These are phyloP conservation scores for Limnodromus scolopaceus DNA, from an alignment of 2,797 vertebrate species.

Conservation along the genomic window DNA sequence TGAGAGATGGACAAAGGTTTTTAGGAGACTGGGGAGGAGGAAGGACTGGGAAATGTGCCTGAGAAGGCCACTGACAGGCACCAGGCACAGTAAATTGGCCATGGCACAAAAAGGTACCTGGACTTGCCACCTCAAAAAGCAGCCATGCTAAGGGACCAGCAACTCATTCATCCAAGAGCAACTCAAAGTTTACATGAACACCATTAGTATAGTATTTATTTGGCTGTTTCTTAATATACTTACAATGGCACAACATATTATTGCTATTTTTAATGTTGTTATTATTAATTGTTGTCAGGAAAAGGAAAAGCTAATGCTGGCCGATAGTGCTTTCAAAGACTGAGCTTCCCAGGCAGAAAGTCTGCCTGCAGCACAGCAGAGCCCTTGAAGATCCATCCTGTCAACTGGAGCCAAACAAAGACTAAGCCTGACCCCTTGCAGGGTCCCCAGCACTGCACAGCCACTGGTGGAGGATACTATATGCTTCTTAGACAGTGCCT, in stretches of 20 bases:
- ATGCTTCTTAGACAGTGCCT: background rate
- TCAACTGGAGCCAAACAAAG: accelerated
- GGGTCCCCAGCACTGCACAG: background rate
- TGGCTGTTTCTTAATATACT: background rate
- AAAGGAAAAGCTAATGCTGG: background rate
- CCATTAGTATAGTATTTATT: background rate
- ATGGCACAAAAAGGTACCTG: background rate
- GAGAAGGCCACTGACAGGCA: background rate
- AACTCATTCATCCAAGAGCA: background rate
- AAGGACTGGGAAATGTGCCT: background rate
- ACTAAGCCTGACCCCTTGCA: background rate
- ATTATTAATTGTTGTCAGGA: background rate
- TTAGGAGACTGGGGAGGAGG: background rate
- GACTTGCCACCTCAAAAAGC: background rate
- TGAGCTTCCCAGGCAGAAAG: background rate
- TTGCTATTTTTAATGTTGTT: background rate
- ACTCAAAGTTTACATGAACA: background rate
- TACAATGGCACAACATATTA: background rate
- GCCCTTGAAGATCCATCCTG: background rate
- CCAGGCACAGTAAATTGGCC: background rate
- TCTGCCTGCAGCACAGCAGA: background rate
- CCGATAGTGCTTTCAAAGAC: background rate
- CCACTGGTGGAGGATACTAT: background rate
- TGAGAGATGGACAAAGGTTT: background rate
- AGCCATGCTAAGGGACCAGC: background rate